A percentile compares a stretch with the other conserved stretches of the same genome.
Conservation (phyloP, 2,797 vertebrate genomes). For the Dryobates pubescens region DNA sequence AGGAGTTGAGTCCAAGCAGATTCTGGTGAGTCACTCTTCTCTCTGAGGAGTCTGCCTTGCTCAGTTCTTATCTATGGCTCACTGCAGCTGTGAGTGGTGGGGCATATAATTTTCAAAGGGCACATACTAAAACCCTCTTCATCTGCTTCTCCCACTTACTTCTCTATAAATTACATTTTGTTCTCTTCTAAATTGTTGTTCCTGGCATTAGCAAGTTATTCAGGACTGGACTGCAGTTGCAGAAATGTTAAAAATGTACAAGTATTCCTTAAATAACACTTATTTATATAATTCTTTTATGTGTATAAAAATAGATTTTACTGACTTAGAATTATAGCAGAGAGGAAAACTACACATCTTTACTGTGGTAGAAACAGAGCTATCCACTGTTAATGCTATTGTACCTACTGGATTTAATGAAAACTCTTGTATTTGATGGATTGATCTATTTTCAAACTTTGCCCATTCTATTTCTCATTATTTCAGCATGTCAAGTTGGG, state of each 20-base stretch:
- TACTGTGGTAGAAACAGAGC: neutral
- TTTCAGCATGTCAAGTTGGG: neutral
- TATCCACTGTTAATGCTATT: neutral
- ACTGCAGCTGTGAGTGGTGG: conserved; percentile 12
- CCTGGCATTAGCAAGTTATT: neutral
- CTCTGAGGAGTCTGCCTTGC: conserved; percentile 3
- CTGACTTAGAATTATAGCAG: neutral
- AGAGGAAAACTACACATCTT: neutral
- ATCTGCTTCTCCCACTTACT: conserved; percentile 5
- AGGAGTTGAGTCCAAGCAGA: neutral
- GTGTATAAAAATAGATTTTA: neutral
- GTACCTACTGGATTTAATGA: neutral
- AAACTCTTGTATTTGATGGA: neutral
- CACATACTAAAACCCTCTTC: neutral
- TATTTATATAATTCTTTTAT: neutral
- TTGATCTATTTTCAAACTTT: neutral
- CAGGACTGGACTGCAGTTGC: neutral
- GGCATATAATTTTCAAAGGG: conserved; percentile 28
- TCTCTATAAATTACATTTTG: conserved; percentile 5
- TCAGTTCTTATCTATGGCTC: conserved; percentile 36
- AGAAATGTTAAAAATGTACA: neutral
- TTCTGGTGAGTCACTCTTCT: conserved; percentile 37
- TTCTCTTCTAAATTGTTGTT: conserved; percentile 6
- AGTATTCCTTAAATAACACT: neutral
- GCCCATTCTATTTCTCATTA: neutral